Conservation (phyloP, 2,888 invertebrate species). For the Sarcophaga rosellei region DNA sequence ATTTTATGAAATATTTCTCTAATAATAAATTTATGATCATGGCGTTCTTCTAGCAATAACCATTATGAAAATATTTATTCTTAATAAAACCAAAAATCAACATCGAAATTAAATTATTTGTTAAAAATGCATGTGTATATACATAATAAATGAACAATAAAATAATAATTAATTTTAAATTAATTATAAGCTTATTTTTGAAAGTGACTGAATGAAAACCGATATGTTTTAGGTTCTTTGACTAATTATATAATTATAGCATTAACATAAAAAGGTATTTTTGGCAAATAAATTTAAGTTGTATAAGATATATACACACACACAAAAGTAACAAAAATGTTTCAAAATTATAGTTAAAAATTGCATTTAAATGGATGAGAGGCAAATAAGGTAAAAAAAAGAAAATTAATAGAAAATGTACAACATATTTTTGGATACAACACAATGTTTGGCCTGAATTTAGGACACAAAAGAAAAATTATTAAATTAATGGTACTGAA, state of each 20-base stretch:
- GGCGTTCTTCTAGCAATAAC: constrained; percentile 39
- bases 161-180: constrained; percentile 48
- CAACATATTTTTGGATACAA: constrained; percentile 66
- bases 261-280: constrained; percentile 62
- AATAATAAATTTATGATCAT: not conserved
- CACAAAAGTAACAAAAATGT: constrained; percentile 16
- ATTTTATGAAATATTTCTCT: too few relatives aligned
- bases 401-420: constrained; percentile 37
- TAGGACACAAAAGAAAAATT: constrained; percentile 33
- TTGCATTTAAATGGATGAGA: constrained; percentile 45
- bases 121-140: constrained; percentile 60
- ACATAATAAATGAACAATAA: not conserved
- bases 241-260: constrained; percentile 42
- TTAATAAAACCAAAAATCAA: constrained; percentile 31
- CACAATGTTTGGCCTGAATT: constrained; percentile 62
- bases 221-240: constrained; percentile 56
- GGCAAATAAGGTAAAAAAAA: constrained; percentile 29
- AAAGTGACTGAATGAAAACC: constrained; percentile 64
- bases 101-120: constrained; percentile 64
- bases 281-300: constrained; percentile 64
- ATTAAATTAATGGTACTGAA: constrained; percentile 41
- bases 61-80: constrained; percentile 63
- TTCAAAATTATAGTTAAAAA: constrained; percentile 63
- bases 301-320: constrained; percentile 30
- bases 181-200: constrained; percentile 56